Percentiles rank a stretch among this genome's conserved stretches.
Evolutionary conservation across 2,888 invertebrate genomes (phyloP).

Genomic region (Philereme vetulata): DNA sequence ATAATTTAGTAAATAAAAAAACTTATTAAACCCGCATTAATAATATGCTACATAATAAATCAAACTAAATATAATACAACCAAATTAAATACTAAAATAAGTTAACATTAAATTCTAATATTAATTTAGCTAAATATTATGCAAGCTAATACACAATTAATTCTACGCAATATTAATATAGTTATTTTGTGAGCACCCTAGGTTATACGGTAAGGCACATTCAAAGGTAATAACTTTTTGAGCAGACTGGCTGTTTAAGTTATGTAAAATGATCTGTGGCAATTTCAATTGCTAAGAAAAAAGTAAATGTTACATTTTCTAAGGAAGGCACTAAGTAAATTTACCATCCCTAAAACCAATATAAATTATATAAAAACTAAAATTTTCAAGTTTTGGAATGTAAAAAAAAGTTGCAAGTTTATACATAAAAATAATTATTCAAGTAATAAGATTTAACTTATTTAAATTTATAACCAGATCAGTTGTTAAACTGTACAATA

Average conservation of each 20-base stretch:
- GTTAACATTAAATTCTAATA: conserved; percentile 60
- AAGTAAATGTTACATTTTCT: conserved; percentile 8
- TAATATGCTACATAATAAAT: conserved; percentile 57
- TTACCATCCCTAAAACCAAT: conserved; percentile 16
- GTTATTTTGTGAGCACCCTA: conserved; percentile 37
- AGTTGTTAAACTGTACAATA: conserved; percentile 33
- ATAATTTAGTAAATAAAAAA: conserved; percentile 46
- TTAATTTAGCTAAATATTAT: conserved; percentile 38
- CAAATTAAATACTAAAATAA: conserved; percentile 57
- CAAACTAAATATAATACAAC: conserved; percentile 64
- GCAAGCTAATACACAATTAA: conserved; percentile 31
- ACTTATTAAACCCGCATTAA: conserved; percentile 73
- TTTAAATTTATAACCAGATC: conserved; percentile 28
- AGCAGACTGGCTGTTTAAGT: conserved; percentile 2
- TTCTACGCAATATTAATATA: conserved; percentile 22
- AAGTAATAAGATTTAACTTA: conserved; percentile 1
- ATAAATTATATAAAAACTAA: conserved; percentile 14
- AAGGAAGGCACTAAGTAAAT: conserved; percentile 24
- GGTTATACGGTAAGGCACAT: conserved; percentile 41
- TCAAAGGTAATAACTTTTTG: conserved; percentile 12
- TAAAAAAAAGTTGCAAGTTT: conserved; percentile 6
- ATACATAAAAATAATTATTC: conserved; percentile 7
- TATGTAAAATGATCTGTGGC: conserved; percentile 1
- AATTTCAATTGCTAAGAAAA: conserved; percentile 1
- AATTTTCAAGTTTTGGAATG: conserved; percentile 23